Evolutionary conservation across 1,140 invertebrate species (phyloP).

Genomic region (Sycophaga agraensis): DNA sequence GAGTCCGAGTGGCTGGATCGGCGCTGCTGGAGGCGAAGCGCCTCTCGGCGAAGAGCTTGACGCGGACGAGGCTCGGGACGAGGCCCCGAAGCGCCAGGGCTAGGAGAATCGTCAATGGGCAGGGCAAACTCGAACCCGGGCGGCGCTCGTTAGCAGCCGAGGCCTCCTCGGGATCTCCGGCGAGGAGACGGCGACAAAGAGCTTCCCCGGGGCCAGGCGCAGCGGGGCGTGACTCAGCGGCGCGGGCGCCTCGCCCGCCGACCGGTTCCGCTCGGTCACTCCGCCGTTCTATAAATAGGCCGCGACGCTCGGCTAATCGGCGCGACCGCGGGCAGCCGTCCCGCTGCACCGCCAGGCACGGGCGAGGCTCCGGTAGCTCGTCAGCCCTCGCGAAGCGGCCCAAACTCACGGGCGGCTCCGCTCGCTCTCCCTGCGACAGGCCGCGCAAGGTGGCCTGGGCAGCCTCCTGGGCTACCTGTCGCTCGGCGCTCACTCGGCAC

Average conservation of each 20-base stretch:
- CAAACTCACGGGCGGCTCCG: background rate
- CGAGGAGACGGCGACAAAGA: constrained; percentile 36
- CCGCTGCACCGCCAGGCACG: constrained; percentile 37
- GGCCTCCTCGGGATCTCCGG: background rate
- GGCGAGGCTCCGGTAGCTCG: constrained; percentile 44
- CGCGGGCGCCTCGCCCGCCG: background rate
- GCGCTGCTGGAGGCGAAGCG: constrained; percentile 32
- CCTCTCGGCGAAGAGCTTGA: too few species aligned
- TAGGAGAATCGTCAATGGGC: too few species aligned
- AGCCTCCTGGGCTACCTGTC: too few species aligned
- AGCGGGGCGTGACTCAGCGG: too few species aligned
- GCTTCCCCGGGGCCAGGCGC: constrained; percentile 45
- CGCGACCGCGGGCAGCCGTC: background rate
- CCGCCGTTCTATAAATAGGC: too few species aligned
- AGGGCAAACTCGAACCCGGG: too few species aligned
- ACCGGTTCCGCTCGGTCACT: too few species aligned
- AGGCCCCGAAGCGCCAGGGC: too few species aligned
- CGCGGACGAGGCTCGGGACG: too few species aligned
- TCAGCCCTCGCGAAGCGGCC: constrained; percentile 32
- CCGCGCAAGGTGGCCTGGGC: too few species aligned
- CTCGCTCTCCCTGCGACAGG: background rate
- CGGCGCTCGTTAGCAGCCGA: background rate
- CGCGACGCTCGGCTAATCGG: too few species aligned
- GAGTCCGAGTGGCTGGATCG: constrained; percentile 18
- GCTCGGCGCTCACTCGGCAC: too few species aligned